Base-by-base conservation (phyloP, 92 coral and sea anemone species). In the Phenganax stokvisi region DNA sequence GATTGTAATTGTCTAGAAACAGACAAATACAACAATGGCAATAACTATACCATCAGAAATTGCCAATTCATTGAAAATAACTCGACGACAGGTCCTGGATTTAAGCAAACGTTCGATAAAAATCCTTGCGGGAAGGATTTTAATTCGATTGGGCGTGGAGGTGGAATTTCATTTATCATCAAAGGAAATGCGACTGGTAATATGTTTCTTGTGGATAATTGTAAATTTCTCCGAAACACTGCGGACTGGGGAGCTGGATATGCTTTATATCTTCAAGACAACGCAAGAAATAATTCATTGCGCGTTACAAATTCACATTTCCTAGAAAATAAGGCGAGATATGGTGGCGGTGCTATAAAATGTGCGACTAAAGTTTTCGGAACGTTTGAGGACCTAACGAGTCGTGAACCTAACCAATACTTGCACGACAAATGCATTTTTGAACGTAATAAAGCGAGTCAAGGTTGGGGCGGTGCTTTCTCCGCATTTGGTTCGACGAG, bases 41-140 rank as follows among this genome's bases (percentile, higher is more conserved):
- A 74, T 81, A 56, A 3, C 8, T 91, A 87, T 57, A 29, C 20
- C 16, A 44, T 91, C 52, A 51, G 75, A 68, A 76, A 84, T 51
- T 89, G 92, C 83, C 17, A 30, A 7, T 93, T 93, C 89, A 77
- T 51, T 30, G 59, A 76, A 61, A 93, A 93, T 79, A 80, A 80
- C 52, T 92, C 91, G 27, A 89, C 93, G 20, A 72, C 91, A 76
- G 97, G 96, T 29, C 80, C 91, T 61, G 91, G 61, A 25, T 51
- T 53, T 73, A 51, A 53, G 25, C 77, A 73, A 75, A 75, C 80
- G 17, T 75, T 75, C 31, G 12, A 75, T 9, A 0, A 3, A 27
- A 56, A 75, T 57, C 80, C 80, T 7, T 31, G 65, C 44, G 80
- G 28, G 17, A 75, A 75, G 56, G 53, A 54, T 25, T 75, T 75